phyloP scores from a whole-genome alignment of 2,797 vertebrate genomes.

The Podargus strigoides region DNA sequence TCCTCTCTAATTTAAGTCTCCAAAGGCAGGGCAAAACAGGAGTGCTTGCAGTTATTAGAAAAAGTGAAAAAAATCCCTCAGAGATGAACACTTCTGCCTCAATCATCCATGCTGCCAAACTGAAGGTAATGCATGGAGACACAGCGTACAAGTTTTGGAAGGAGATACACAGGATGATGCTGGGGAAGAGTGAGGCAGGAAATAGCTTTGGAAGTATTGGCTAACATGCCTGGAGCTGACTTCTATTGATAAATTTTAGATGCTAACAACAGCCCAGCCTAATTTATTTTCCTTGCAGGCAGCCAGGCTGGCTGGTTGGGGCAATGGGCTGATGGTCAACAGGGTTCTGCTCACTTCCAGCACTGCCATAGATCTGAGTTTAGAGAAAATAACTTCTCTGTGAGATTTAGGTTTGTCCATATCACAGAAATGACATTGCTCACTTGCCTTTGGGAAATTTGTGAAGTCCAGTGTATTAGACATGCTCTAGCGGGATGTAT shows the following conservation, averaged over 20 bases:
- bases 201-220: neutral
- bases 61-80: neutral
- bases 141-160: neutral
- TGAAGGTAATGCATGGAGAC: neutral
- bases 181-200: neutral
- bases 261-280: neutral
- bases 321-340: neutral
- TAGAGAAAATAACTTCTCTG: neutral
- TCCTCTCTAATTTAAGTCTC: neutral
- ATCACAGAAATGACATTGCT: neutral
- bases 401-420: neutral
- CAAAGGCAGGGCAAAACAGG: neutral
- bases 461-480: neutral
- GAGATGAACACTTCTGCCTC: neutral
- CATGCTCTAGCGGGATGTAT: neutral
- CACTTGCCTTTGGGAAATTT: neutral
- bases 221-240: neutral
- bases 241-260: neutral
- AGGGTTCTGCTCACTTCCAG: neutral
- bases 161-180: rapidly evolving
- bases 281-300: neutral
- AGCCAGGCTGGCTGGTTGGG: neutral
- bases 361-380: neutral
- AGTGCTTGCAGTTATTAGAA: neutral
- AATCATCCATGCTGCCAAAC: neutral